These are phyloP conservation scores for Psettodes erumei DNA, from an alignment of 2,113 vertebrate genomes.

Conservation along the genomic window DNA sequence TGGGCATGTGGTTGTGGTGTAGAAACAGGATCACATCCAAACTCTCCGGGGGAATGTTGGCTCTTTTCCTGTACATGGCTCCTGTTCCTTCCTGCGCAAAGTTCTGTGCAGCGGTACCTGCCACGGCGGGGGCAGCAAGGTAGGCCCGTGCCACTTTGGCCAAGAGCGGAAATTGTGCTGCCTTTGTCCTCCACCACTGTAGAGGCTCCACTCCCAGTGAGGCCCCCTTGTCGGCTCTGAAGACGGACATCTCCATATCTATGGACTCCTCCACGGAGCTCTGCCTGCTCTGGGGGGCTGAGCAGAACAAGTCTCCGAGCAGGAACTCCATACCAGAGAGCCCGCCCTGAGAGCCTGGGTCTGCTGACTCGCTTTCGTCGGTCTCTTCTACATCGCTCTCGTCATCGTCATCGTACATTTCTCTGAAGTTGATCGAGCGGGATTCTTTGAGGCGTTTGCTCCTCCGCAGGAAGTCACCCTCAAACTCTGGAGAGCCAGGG, in stretches of 20 bases:
- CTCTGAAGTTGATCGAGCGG: constrained; percentile 62
- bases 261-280: constrained; percentile 77
- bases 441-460: constrained; percentile 70
- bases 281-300: constrained; percentile 48
- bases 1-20: constrained; percentile 73
- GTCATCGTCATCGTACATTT: constrained; percentile 21
- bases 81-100: constrained; percentile 59
- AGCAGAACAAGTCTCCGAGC: constrained; percentile 79
- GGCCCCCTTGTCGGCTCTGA: constrained; percentile 75
- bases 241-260: constrained; percentile 80
- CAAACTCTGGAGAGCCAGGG: constrained; percentile 46
- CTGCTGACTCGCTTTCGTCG: constrained; percentile 34
- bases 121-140: constrained; percentile 78
- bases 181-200: constrained; percentile 83
- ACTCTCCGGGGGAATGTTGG: constrained; percentile 72
- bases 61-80: constrained; percentile 61
- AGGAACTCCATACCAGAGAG: constrained; percentile 82
- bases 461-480: constrained; percentile 55
- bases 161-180: constrained; percentile 79
- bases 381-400: constrained; percentile 44
- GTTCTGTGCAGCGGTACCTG: constrained; percentile 58
- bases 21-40: constrained; percentile 80
- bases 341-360: constrained; percentile 21
- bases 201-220: constrained; percentile 79
- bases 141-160: constrained; percentile 71